Percentiles rank a stretch among this genome's conserved stretches.
phyloP scores from a whole-genome alignment of 2,797 vertebrate genomes.

The Sparus aurata region DNA sequence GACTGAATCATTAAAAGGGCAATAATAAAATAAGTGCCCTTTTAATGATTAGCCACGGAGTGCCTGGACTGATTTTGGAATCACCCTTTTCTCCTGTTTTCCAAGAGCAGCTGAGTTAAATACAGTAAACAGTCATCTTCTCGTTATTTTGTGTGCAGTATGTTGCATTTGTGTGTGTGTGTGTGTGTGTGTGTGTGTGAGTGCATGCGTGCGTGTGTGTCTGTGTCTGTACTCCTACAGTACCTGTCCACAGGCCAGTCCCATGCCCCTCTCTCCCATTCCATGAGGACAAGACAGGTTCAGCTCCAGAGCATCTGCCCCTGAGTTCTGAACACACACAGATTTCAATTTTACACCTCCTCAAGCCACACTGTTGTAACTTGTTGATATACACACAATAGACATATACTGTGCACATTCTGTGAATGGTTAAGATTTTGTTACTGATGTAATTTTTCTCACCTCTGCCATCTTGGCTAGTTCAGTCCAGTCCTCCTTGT shows the following conservation, averaged over 20 bases:
- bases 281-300: constrained; percentile 95
- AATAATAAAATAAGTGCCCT: no score
- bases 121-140: no score
- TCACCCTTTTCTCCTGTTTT: no score
- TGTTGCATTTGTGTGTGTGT: neutral
- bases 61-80: no score
- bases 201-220: constrained; percentile 7
- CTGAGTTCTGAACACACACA: constrained; percentile 67
- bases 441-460: constrained; percentile 6
- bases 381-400: neutral
- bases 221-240: neutral
- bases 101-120: no score
- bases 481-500: constrained; percentile 79
- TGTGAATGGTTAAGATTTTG: neutral
- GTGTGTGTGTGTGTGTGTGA: constrained; percentile 8
- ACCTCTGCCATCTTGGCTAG: constrained; percentile 78
- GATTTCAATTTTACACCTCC: neutral
- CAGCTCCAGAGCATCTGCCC: constrained; percentile 88
- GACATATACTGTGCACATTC: neutral
- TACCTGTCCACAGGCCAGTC: constrained; percentile 95
- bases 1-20: no score
- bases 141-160: no score
- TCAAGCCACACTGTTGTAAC: neutral
- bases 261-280: constrained; percentile 91
- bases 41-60: no score